A percentile compares a stretch with the other conserved stretches of the same genome.
phyloP scores from a whole-genome alignment of 2,888 invertebrate genomes.

The Seladonia tumulorum region DNA sequence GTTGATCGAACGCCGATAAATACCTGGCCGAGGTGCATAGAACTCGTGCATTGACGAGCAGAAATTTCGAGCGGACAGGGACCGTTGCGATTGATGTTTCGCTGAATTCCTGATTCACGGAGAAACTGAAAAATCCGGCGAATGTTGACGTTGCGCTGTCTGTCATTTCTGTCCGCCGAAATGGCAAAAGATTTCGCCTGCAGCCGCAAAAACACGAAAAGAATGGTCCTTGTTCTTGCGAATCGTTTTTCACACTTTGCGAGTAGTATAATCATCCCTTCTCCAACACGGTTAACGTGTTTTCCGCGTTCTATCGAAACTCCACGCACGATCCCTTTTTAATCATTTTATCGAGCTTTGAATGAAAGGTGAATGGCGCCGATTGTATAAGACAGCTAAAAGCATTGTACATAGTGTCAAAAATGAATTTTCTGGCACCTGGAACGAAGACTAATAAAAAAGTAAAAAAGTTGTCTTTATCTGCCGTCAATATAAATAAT shows the following conservation, averaged over 20 bases:
- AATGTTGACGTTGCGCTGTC: not conserved
- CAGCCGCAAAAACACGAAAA: not conserved
- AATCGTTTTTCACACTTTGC: not conserved
- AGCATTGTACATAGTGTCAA: not conserved
- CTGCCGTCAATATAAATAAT: not conserved
- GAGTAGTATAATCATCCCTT: no score
- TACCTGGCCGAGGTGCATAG: conserved; percentile 50
- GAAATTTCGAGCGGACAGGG: conserved; percentile 33
- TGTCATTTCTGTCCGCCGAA: not conserved
- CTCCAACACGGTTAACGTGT: no score
- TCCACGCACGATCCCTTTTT: not conserved
- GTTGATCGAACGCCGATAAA: conserved; percentile 76
- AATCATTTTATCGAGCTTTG: not conserved
- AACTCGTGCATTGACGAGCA: conserved; percentile 7
- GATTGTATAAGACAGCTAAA: not conserved
- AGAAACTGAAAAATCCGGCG: not conserved
- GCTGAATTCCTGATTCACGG: conserved; percentile 30
- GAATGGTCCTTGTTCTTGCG: not conserved
- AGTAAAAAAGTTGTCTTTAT: not conserved
- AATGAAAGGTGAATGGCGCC: not conserved
- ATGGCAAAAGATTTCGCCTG: not conserved
- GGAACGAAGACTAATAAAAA: not conserved
- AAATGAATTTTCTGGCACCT: not conserved
- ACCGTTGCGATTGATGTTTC: conserved; percentile 27
- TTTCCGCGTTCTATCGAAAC: no score